A percentile compares a stretch with the other conserved stretches of the same genome.
phyloP scores from a whole-genome alignment of 2,888 invertebrate genomes.

The Phasia obesa region DNA sequence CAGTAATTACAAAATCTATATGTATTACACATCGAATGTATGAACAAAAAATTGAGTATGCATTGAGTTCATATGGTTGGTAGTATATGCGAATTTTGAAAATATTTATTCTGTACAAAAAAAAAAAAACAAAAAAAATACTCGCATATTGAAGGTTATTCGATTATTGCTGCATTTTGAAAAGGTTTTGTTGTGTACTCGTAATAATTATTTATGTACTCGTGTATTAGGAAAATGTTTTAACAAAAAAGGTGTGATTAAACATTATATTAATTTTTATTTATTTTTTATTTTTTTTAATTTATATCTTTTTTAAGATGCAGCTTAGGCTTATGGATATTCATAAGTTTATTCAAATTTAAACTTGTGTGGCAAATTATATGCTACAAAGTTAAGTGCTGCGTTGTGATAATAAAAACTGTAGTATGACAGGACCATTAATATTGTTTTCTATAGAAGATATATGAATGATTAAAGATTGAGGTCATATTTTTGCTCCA shows the following conservation, averaged over 20 bases:
- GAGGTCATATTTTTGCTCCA: too few species aligned
- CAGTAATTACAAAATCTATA: conserved; percentile 49
- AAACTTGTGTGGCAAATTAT: conserved; percentile 27
- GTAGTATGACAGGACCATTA: background rate
- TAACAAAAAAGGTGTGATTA: conserved; percentile 64
- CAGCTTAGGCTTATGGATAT: conserved; percentile 20
- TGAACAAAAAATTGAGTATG: conserved; percentile 7
- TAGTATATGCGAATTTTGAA: conserved; percentile 50
- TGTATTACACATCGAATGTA: conserved; percentile 5
- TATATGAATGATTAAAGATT: background rate
- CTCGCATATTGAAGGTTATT: conserved; percentile 57
- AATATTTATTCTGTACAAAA: conserved; percentile 11
- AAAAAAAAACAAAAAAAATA: conserved; percentile 15
- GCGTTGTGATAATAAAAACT: background rate
- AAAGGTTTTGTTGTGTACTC: conserved; percentile 18
- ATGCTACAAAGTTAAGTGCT: conserved; percentile 10
- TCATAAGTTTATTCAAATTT: conserved; percentile 11
- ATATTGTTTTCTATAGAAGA: background rate
- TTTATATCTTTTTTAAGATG: background rate
- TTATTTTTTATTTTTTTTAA: too few species aligned
- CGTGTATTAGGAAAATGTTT: conserved; percentile 28
- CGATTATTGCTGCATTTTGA: conserved; percentile 4
- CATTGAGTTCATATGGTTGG: background rate
- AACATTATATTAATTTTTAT: conserved; percentile 30
- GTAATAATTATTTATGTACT: conserved; percentile 19